Percentiles rank a stretch among this genome's conserved stretches.
Evolutionary conservation across 2,888 invertebrate species (phyloP).

Genomic region (Serrognathus titanus): DNA sequence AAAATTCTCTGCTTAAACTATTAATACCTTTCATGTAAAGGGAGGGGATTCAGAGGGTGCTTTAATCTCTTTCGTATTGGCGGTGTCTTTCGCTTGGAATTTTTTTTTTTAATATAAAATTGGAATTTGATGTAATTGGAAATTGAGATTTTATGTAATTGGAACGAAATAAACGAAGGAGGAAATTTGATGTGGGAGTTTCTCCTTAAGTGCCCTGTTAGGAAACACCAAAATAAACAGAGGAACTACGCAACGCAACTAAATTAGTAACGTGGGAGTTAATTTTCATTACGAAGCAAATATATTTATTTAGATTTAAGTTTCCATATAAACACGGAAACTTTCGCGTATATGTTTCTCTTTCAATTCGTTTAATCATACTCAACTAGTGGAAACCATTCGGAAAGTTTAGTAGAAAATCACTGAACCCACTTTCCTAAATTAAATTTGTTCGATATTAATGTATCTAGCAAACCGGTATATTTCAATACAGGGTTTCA

Average conservation of each 20-base stretch:
- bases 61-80: too few species aligned
- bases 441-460: constrained; percentile 34
- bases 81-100: too few species aligned
- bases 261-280: neutral
- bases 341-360: constrained; percentile 14
- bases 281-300: neutral
- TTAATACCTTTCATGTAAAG: too few species aligned
- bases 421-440: constrained; percentile 30
- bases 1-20: too few species aligned
- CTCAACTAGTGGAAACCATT: constrained; percentile 27
- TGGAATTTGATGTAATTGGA: neutral
- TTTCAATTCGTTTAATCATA: constrained; percentile 30
- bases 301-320: constrained; percentile 3
- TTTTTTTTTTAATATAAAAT: neutral
- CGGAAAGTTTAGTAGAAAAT: constrained; percentile 27
- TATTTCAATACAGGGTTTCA: constrained; percentile 8
- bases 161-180: neutral
- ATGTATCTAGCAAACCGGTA: constrained; percentile 22
- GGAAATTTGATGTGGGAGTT: too few species aligned
- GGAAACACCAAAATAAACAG: too few species aligned
- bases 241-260: too few species aligned
- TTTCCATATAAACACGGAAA: constrained; percentile 6
- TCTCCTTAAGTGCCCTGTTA: too few species aligned
- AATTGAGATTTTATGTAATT: neutral
- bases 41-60: too few species aligned